Conservation (phyloP, 2,113 vertebrate species). For the Heterotilapia buettikoferi region DNA sequence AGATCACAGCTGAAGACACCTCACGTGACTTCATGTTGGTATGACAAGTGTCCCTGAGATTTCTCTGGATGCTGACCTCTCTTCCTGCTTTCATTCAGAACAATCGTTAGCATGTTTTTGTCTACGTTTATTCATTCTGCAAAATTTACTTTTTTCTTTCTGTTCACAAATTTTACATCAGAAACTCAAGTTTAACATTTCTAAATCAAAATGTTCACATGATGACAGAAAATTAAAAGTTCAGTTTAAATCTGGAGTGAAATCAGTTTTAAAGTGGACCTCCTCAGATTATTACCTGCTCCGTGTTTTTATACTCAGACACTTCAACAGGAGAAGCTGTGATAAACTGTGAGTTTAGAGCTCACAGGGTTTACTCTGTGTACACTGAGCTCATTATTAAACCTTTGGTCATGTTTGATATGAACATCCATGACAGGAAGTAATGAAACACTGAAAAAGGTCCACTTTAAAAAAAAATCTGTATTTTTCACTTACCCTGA, state of each 20-base stretch:
- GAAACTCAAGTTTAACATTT: not conserved
- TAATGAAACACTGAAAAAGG: not conserved
- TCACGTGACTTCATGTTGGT: accelerated
- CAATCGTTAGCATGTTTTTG: not conserved
- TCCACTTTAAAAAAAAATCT: not conserved
- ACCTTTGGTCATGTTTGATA: not conserved
- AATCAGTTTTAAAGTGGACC: not conserved
- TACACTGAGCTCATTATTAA: not conserved
- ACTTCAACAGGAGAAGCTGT: not conserved
- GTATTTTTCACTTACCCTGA: not conserved
- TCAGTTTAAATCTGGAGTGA: not conserved
- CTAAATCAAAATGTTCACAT: accelerated
- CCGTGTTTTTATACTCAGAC: too few relatives aligned
- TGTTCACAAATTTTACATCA: not conserved
- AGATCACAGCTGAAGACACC: not conserved
- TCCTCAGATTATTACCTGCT: not conserved
- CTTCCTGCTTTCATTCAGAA: not conserved
- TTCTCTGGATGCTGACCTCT: not conserved
- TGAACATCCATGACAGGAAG: not conserved
- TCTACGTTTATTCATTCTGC: not conserved
- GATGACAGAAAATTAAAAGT: not conserved
- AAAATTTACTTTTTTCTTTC: not conserved
- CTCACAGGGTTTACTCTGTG: not conserved
- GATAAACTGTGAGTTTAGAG: not conserved
- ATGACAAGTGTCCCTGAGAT: not conserved